A percentile compares a stretch with the other conserved stretches of the same genome.
phyloP scores from a whole-genome alignment of 2,113 vertebrate genomes.

The Columba livia region DNA sequence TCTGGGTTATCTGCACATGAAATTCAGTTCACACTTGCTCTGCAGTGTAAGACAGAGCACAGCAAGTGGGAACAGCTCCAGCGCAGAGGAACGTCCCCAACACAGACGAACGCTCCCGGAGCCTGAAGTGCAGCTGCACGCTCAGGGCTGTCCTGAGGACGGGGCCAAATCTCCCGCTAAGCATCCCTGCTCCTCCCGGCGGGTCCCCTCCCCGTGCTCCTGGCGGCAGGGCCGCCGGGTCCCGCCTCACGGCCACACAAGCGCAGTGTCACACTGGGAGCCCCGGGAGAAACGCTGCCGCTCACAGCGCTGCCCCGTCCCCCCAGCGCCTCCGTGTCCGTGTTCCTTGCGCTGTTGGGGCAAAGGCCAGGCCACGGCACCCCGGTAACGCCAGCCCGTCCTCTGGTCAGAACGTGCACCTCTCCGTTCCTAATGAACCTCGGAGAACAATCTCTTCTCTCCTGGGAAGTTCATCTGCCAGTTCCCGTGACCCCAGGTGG shows the following conservation, averaged over 20 bases:
- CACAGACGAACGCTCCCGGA: background rate
- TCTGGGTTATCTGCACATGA: background rate
- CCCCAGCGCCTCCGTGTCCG: background rate
- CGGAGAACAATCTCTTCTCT: background rate
- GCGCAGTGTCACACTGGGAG: background rate
- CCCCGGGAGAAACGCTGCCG: background rate
- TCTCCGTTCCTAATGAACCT: background rate
- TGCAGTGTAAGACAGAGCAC: background rate
- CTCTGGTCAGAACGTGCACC: background rate
- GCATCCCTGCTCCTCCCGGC: background rate
- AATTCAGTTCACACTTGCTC: background rate
- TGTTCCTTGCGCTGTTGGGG: background rate
- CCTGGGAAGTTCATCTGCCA: background rate
- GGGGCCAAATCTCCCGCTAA: rapidly evolving
- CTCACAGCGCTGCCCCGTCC: background rate
- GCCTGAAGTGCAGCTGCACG: background rate
- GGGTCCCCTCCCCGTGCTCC: rapidly evolving
- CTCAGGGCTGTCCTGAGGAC: background rate
- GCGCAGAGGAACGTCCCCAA: rapidly evolving
- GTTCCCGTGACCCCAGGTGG: background rate
- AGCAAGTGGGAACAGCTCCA: background rate
- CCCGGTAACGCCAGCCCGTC: rapidly evolving
- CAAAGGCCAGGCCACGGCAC: too few relatives aligned
- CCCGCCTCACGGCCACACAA: background rate
- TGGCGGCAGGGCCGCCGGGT: background rate